Evolutionary conservation across 1,140 invertebrate genomes (phyloP), one percentile per base, ranked within the genome.

Genomic region (Macrostomum lignano): DNA sequence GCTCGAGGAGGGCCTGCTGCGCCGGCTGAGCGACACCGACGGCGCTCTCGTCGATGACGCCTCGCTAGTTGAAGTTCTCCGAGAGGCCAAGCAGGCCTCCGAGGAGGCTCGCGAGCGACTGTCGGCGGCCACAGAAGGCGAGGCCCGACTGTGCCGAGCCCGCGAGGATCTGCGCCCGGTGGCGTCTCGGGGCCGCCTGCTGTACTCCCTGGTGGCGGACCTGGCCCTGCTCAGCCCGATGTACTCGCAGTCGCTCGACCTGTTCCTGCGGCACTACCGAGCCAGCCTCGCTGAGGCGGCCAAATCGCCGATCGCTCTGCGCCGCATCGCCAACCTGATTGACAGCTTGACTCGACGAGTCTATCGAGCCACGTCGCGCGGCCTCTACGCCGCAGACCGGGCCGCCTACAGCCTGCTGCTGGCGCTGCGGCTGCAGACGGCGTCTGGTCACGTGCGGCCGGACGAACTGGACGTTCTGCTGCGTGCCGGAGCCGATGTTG

Each of bases 141-240:
- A 86, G 49, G 71, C 70, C 31, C 88, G 88, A 57, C 88, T 91
- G 35, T 81, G 74, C 43, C 64, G 72, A 39, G 81, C 81, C 0
- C 60, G 82, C 36, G 82, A 93, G 57, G 79, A 91, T 52, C 91
- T 82, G 51, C 63, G 82, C 44, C 74, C 48, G 3, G 79, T 91
- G 7, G 82, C 82, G 5, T 73, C 74, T 0, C 62, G 81, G 40
- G 82, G 82, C 13, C 84, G 77, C 0, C 81, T 86, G 34, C 58
- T 91, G 0, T 93, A 93, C 45, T 93, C 91, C 47, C 61, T 91
- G 2, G 84, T 91, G 34, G 78, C 82, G 1, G 82, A 93, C 56
- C 84, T 93, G 78, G 77, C 75, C 40, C 75, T 78, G 43, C 78
- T 93, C 1, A 88, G 86, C 48, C 66, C 70, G 3, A 91, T 91